Percentiles rank a stretch among this genome's conserved stretches.
These are phyloP conservation scores for Aradophagus sp. DNA, from an alignment of 1,140 invertebrate species.

Conservation along the genomic window DNA sequence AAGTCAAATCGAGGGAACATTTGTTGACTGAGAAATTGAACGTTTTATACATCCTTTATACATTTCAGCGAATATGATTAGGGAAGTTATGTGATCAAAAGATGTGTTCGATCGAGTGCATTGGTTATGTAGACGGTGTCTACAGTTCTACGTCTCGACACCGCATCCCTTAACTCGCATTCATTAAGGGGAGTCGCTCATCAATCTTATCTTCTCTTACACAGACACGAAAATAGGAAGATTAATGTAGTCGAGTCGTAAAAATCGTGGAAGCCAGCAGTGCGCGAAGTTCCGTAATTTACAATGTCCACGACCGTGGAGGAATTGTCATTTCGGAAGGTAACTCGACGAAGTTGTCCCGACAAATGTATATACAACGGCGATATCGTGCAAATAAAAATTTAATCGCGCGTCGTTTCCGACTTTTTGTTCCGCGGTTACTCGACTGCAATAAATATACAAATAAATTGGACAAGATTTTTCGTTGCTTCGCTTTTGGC, in stretches of 20 bases:
- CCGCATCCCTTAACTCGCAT: constrained; percentile 58
- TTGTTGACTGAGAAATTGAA: no score
- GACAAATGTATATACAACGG: constrained; percentile 20
- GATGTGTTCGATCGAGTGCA: constrained; percentile 28
- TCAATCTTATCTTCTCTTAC: constrained; percentile 68
- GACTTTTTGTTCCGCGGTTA: constrained; percentile 12
- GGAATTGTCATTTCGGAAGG: constrained; percentile 41
- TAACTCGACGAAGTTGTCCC: constrained; percentile 38
- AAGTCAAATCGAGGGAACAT: no score
- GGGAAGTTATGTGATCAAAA: constrained; percentile 17
- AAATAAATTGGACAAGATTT: constrained; percentile 21
- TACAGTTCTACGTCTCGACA: constrained; percentile 5
- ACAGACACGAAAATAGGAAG: constrained; percentile 57
- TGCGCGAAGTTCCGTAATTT: constrained; percentile 55
- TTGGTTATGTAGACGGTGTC: constrained; percentile 18
- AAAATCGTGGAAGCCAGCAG: constrained; percentile 54
- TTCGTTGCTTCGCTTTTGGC: constrained; percentile 1
- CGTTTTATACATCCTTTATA: no score
- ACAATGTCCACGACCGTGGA: constrained; percentile 40
- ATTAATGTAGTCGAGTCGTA: constrained; percentile 63
- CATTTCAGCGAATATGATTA: constrained; percentile 37
- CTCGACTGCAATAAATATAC: constrained; percentile 27
- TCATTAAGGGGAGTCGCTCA: constrained; percentile 65
- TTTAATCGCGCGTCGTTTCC: constrained; percentile 22
- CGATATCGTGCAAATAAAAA: constrained; percentile 18